These are phyloP conservation scores for Datnioides undecimradiatus DNA, from an alignment of 2,113 vertebrate species.

Conservation along the genomic window DNA sequence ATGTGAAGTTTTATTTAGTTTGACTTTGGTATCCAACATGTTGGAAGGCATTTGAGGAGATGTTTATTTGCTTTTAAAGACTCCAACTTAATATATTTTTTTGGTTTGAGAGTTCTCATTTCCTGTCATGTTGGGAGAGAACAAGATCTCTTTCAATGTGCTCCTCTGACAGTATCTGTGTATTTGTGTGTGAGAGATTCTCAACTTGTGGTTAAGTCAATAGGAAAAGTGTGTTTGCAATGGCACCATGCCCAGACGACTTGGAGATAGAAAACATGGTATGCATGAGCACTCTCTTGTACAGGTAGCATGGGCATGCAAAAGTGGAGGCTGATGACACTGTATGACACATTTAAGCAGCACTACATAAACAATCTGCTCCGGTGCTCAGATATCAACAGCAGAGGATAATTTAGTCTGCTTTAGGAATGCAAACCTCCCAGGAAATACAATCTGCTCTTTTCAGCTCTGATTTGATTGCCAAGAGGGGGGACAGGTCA, in stretches of 20 bases:
- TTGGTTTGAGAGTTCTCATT: slow-evolving; percentile 77
- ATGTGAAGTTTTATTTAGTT: slow-evolving; percentile 53
- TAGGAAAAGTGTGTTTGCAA: slow-evolving; percentile 77
- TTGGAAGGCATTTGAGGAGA: slow-evolving; percentile 59
- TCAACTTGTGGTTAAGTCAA: slow-evolving; percentile 80
- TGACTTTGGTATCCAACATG: slow-evolving; percentile 51
- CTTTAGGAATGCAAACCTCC: slow-evolving; percentile 35
- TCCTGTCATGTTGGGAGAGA: slow-evolving; percentile 75
- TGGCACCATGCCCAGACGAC: slow-evolving; percentile 73
- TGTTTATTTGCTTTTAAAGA: slow-evolving; percentile 79
- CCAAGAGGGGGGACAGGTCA: slow-evolving; percentile 44
- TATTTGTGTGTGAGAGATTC: slow-evolving; percentile 68
- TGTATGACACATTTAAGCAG: slow-evolving; percentile 23
- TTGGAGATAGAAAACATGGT: slow-evolving; percentile 33
- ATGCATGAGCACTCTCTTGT: slow-evolving; percentile 25
- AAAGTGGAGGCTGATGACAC: slow-evolving; percentile 15
- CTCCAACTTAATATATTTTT: slow-evolving; percentile 75
- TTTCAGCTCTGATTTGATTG: slow-evolving; percentile 41
- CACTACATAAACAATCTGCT: slow-evolving; percentile 39
- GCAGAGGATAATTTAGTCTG: slow-evolving; percentile 16
- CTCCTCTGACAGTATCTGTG: slow-evolving; percentile 60
- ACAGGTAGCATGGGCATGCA: slow-evolving; percentile 39
- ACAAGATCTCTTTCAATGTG: slow-evolving; percentile 71
- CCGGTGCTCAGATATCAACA: slow-evolving; percentile 9
- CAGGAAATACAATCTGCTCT: slow-evolving; percentile 39